Conservation (phyloP, 92 coral and sea anemone genomes). For the Micromussa lordhowensis region DNA sequence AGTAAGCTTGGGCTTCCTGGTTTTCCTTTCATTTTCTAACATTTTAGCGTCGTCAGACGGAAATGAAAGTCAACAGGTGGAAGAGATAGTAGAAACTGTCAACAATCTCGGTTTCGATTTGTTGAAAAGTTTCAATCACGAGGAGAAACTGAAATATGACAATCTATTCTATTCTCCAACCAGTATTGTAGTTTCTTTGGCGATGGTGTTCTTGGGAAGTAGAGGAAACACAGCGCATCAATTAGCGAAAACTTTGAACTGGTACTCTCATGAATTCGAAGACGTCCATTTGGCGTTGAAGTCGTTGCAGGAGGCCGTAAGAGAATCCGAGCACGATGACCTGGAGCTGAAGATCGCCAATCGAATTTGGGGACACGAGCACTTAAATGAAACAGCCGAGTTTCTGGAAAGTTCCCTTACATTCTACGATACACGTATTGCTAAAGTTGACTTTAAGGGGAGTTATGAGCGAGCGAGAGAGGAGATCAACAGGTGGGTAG, state of each 20-base stretch:
- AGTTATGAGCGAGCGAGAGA: slow-evolving; percentile 71
- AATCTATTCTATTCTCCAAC: slow-evolving; percentile 89
- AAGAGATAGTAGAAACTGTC: slow-evolving; percentile 10
- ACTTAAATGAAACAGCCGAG: slow-evolving; percentile 58
- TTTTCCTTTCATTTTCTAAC: slow-evolving; percentile 1
- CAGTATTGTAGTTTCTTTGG: slow-evolving; percentile 82
- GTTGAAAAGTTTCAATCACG: slow-evolving; percentile 34
- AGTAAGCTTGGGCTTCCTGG: background rate
- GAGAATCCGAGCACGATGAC: slow-evolving; percentile 41
- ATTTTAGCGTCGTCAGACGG: slow-evolving; percentile 1
- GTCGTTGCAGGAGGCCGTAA: slow-evolving; percentile 75
- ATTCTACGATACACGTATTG: slow-evolving; percentile 72
- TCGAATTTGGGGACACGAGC: slow-evolving; percentile 85
- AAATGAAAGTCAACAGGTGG: slow-evolving; percentile 2
- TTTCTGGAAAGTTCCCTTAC: slow-evolving; percentile 56
- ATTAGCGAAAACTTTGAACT: slow-evolving; percentile 75
- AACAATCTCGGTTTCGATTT: slow-evolving; percentile 70
- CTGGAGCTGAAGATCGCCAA: slow-evolving; percentile 82
- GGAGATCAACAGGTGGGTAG: slow-evolving; percentile 91
- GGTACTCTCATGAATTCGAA: slow-evolving; percentile 66
- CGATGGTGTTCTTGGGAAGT: slow-evolving; percentile 86
- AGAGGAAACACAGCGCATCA: slow-evolving; percentile 78
- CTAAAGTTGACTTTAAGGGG: slow-evolving; percentile 74
- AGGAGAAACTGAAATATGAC: slow-evolving; percentile 16
- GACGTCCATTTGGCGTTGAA: slow-evolving; percentile 78